Percentiles rank a stretch among this genome's conserved stretches.
phyloP scores from a whole-genome alignment of 2,113 vertebrate species.

The Caranx ignobilis region DNA sequence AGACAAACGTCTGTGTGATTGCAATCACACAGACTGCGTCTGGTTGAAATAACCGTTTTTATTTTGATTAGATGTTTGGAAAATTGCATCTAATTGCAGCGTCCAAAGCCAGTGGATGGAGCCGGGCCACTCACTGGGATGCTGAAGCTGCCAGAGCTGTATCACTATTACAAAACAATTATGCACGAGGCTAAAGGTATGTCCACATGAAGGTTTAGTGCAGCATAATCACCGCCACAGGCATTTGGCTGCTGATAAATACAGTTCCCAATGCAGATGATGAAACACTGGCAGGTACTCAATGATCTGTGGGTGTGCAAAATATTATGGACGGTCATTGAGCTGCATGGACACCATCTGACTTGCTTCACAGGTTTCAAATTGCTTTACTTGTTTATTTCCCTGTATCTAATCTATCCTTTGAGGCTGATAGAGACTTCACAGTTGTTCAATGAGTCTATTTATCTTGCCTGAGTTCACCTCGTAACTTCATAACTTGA shows the following conservation, averaged over 20 bases:
- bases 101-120: slow-evolving; percentile 27
- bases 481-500: neutral
- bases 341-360: neutral
- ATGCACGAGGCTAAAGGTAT: slow-evolving; percentile 30
- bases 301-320: neutral
- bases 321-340: neutral
- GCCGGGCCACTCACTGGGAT: slow-evolving; percentile 14
- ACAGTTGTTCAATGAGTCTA: neutral
- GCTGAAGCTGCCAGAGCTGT: slow-evolving; percentile 40
- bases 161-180: slow-evolving; percentile 54
- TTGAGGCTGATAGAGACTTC: neutral
- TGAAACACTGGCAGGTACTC: neutral
- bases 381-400: neutral
- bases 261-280: neutral
- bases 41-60: slow-evolving; percentile 39
- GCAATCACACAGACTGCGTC: slow-evolving; percentile 50
- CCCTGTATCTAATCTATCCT: neutral
- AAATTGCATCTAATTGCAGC: slow-evolving; percentile 61
- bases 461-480: neutral
- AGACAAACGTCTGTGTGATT: slow-evolving; percentile 50
- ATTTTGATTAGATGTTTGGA: slow-evolving; percentile 59
- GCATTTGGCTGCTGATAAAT: slow-evolving; percentile 29
- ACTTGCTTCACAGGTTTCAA: neutral
- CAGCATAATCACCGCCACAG: slow-evolving; percentile 39
- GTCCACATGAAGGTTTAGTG: slow-evolving; percentile 25